Evolutionary conservation across 2,113 vertebrate genomes (phyloP).

Genomic region (Rhegmatorhina hoffmannsi): DNA sequence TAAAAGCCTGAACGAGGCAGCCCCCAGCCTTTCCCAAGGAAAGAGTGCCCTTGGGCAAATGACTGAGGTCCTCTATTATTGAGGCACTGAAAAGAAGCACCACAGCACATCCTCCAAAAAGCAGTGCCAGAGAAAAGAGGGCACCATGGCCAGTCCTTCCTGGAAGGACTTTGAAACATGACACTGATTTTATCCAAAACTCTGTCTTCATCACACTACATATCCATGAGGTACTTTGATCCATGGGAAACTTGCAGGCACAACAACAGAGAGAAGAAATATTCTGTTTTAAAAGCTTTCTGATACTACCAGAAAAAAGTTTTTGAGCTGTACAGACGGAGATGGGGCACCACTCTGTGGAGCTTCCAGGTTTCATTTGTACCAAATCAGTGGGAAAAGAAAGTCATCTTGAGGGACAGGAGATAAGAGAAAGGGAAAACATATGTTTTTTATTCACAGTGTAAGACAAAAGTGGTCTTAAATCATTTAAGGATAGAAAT

Average conservation of each 20-base stretch:
- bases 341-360: background rate
- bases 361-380: background rate
- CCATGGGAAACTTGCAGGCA: background rate
- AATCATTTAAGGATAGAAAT: background rate
- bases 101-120: background rate
- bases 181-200: background rate
- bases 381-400: background rate
- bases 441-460: background rate
- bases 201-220: background rate
- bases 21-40: background rate
- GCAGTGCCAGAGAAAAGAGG: background rate
- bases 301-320: background rate
- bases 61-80: background rate
- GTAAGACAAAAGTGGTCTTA: background rate
- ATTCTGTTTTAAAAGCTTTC: background rate
- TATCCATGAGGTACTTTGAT: background rate
- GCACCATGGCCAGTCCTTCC: background rate
- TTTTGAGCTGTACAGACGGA: background rate
- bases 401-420: background rate
- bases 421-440: background rate
- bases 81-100: background rate
- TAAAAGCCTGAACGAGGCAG: background rate
- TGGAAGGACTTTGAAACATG: background rate
- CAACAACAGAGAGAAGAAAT: background rate
- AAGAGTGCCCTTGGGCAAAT: background rate